Percentiles rank a stretch among this genome's conserved stretches.
Evolutionary conservation across 2,888 invertebrate genomes (phyloP).

Genomic region (Lepidonotus clava): DNA sequence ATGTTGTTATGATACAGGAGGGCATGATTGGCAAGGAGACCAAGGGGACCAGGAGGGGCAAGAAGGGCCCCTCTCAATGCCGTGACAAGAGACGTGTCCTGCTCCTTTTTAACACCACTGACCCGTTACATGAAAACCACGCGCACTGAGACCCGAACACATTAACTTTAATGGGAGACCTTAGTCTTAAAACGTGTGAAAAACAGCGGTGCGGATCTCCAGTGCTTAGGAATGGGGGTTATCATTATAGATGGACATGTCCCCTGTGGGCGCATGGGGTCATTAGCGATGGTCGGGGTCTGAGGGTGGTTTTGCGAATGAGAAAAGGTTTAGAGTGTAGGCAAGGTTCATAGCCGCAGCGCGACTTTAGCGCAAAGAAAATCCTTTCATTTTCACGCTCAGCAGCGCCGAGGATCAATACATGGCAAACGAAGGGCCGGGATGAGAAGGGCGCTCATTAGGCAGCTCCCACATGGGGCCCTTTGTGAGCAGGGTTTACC

Average conservation of each 20-base stretch:
- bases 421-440: not conserved
- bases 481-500: conserved; percentile 8
- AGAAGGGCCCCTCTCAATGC: too few relatives aligned
- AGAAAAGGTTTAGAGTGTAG: too few relatives aligned
- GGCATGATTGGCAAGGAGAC: not conserved
- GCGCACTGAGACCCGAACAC: too few relatives aligned
- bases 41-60: not conserved
- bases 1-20: conserved; percentile 1
- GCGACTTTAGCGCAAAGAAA: not conserved
- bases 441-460: not conserved
- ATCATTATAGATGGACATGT: too few relatives aligned
- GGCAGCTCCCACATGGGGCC: not conserved
- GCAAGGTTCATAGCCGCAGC: too few relatives aligned
- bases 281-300: too few relatives aligned
- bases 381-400: conserved; percentile 28
- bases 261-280: too few relatives aligned
- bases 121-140: not conserved
- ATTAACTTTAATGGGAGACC: not conserved
- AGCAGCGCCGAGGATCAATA: not conserved
- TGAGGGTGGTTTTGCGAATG: too few relatives aligned
- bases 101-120: not conserved
- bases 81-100: not conserved
- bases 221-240: not conserved
- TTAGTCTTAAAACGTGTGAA: not conserved
- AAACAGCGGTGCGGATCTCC: not conserved